These are phyloP conservation scores for Cnemophilus loriae DNA, from an alignment of 2,113 vertebrate species.

Conservation along the genomic window DNA sequence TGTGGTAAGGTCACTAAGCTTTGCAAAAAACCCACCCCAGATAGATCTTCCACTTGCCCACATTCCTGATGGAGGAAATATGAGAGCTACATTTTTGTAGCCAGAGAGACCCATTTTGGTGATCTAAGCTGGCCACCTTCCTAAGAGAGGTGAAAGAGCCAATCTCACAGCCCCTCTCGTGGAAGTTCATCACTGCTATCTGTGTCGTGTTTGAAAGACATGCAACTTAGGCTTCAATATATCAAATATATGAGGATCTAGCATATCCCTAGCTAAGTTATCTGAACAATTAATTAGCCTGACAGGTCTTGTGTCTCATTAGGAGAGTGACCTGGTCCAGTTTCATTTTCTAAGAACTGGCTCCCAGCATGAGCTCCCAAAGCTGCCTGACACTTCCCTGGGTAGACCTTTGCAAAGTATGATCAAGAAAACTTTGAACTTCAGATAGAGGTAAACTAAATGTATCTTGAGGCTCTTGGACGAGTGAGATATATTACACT, in stretches of 20 bases:
- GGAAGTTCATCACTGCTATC: not conserved
- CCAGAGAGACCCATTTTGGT: not conserved
- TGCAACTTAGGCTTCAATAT: not conserved
- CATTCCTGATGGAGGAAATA: not conserved
- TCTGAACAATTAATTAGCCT: not conserved
- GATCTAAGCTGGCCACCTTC: not conserved
- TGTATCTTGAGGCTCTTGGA: not conserved
- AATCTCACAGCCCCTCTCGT: not conserved
- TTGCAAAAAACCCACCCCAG: not conserved
- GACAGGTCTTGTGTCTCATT: not conserved
- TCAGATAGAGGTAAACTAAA: not conserved
- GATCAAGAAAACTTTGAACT: not conserved
- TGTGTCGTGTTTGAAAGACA: not conserved
- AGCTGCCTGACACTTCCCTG: not conserved
- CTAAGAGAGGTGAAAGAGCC: not conserved
- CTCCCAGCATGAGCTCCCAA: not conserved
- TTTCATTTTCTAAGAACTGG: not conserved
- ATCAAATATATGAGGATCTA: not conserved
- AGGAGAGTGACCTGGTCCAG: not conserved
- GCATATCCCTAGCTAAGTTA: not conserved
- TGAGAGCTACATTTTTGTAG: not conserved
- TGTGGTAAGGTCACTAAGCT: not conserved
- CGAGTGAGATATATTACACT: not conserved
- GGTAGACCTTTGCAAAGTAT: not conserved
- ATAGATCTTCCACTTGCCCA: not conserved